phyloP scores from a whole-genome alignment of 2,113 vertebrate genomes.

The Misgurnus anguillicaudatus region DNA sequence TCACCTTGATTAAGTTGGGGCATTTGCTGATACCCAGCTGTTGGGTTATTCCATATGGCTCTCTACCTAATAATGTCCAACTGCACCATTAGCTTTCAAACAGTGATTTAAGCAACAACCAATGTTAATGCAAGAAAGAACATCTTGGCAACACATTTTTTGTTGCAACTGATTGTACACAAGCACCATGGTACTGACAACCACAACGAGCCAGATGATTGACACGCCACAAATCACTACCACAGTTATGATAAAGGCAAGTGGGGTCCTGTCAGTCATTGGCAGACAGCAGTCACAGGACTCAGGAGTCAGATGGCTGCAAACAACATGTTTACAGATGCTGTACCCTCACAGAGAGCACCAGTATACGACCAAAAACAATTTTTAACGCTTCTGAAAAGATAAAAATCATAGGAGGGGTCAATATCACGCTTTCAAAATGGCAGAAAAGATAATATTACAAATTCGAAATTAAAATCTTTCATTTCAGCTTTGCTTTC shows the following conservation, averaged over 20 bases:
- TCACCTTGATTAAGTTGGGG: slow-evolving; percentile 47
- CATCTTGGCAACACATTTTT: background rate
- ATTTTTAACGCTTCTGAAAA: too few species aligned
- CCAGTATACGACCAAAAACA: background rate
- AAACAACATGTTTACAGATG: slow-evolving; percentile 21
- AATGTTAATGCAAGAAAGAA: background rate
- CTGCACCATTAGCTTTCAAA: slow-evolving; percentile 1
- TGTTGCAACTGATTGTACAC: slow-evolving; percentile 32
- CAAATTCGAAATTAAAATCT: background rate
- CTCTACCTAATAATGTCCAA: slow-evolving; percentile 20
- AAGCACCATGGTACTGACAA: slow-evolving; percentile 32
- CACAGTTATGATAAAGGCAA: slow-evolving; percentile 62
- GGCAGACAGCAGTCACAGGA: slow-evolving; percentile 40
- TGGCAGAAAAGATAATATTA: background rate
- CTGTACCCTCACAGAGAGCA: background rate
- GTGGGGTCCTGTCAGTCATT: slow-evolving; percentile 61
- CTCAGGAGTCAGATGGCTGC: slow-evolving; percentile 20
- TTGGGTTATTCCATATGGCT: slow-evolving; percentile 25
- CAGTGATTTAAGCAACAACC: slow-evolving; percentile 12
- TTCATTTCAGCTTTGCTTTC: background rate
- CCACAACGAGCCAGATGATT: slow-evolving; percentile 56
- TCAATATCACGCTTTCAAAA: background rate
- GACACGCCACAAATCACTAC: slow-evolving; percentile 54
- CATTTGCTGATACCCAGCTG: slow-evolving; percentile 27
- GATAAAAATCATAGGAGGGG: background rate